Evolutionary conservation across 2,888 invertebrate species (phyloP), one percentile per base, ranked within the genome.

Genomic region (Idaea aversata): DNA sequence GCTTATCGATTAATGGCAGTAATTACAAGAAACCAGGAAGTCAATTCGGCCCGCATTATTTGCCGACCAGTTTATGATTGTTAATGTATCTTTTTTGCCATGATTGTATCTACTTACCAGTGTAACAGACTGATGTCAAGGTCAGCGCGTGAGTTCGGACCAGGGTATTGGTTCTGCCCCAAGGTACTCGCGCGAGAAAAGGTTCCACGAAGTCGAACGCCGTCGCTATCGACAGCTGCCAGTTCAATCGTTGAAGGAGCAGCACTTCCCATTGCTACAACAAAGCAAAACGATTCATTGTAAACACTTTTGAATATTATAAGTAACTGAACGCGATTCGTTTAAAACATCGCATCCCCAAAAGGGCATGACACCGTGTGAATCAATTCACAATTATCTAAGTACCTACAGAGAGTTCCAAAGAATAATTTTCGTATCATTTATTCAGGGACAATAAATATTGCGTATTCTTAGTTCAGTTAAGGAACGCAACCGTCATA

Each of bases 171-270:
- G 93, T 87, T 66, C 93, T 91, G 68, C 94, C 94, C 94, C 95
- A 95, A 16, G 94, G 87, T 71, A 91, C 88, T 75, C 96, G 92
- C 75, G 95, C 95, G 70, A 97, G 90, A 75, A 97, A 94, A 78
- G 96, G 97, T 83, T 97, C 97, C 79, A 97, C 94, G 89, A 96
- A 97, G 89, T 97, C 97, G 87, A 95, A 96, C 7, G 96, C 96
- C 0, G 97, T 97, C 64, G 97, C 94, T 36, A 96, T 94, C 38
- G 95, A 95, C 74, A 97, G 91, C 88, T 97, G 96, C 97, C 97
- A 97, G 82, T 96, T 94, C 72, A 97, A 88, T 82, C 95, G 94
- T 72, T 95, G 95, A 73, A 97, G 91, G 57, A 97, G 93, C 85
- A 97, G 90, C 76, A 96, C 90, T 89, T 97, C 97, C 96, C 97